Evolutionary conservation across 2,888 invertebrate genomes (phyloP).

Genomic region (Encarsia formosa): DNA sequence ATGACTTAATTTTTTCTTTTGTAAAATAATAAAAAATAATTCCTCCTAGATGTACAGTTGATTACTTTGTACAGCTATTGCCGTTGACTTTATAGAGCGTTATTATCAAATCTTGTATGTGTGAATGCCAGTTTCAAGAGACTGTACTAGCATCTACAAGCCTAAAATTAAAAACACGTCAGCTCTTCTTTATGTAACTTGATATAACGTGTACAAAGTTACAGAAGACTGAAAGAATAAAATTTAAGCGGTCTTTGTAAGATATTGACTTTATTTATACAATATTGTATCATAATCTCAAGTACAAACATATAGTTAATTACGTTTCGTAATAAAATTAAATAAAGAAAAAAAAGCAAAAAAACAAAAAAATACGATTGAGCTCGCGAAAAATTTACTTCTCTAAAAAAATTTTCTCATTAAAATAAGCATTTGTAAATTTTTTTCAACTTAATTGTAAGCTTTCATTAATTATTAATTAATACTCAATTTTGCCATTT

Average conservation of each 20-base stretch:
- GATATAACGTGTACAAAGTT: conserved; percentile 47
- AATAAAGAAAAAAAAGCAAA: too few species aligned
- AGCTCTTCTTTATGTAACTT: conserved; percentile 44
- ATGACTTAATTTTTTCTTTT: conserved; percentile 31
- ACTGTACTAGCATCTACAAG: conserved; percentile 40
- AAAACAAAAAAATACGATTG: conserved; percentile 35
- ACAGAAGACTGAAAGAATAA: conserved; percentile 42
- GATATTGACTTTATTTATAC: conserved; percentile 47
- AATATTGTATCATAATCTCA: conserved; percentile 47
- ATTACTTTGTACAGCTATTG: conserved; percentile 40
- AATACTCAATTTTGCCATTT: conserved; percentile 25
- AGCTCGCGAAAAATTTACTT: conserved; percentile 27
- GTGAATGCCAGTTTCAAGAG: conserved; percentile 37
- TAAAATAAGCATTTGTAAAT: conserved; percentile 24
- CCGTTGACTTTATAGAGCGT: conserved; percentile 35
- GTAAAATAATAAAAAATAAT: conserved; percentile 29
- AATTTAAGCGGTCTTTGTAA: conserved; percentile 44
- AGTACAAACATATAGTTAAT: conserved; percentile 48
- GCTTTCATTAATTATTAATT: conserved; percentile 19
- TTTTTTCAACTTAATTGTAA: conserved; percentile 14
- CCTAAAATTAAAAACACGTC: conserved; percentile 39
- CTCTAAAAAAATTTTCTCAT: conserved; percentile 14
- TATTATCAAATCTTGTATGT: conserved; percentile 35
- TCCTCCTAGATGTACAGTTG: conserved; percentile 33
- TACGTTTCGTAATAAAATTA: conserved; percentile 47